phyloP scores from a whole-genome alignment of 1,140 invertebrate genomes.

The Cyrtorhinus lividipennis region DNA sequence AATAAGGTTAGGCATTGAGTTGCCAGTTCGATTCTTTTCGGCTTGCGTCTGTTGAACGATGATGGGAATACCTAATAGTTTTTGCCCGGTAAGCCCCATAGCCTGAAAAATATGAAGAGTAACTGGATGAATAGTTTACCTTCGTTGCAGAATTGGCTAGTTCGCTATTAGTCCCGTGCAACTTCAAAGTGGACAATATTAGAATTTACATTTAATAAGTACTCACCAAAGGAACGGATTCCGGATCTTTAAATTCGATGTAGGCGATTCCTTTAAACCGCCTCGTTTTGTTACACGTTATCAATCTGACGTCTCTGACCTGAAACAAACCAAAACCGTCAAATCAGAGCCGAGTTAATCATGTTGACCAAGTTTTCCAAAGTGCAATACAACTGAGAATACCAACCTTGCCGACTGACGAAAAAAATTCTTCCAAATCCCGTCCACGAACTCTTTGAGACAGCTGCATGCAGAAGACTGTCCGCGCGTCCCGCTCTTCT shows the following conservation, averaged over 20 bases:
- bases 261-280: slow-evolving; percentile 99
- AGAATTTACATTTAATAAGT: no score
- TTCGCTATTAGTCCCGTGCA: background rate
- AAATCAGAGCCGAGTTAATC: no score
- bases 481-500: slow-evolving; percentile 94
- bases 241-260: slow-evolving; percentile 96
- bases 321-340: slow-evolving; percentile 27
- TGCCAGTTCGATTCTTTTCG: slow-evolving; percentile 91
- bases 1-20: slow-evolving; percentile 64
- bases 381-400: no score
- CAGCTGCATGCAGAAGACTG: slow-evolving; percentile 96
- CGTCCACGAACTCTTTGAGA: slow-evolving; percentile 85
- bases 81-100: slow-evolving; percentile 91
- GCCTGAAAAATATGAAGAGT: slow-evolving; percentile 55
- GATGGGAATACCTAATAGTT: slow-evolving; percentile 91
- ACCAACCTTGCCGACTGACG: slow-evolving; percentile 97
- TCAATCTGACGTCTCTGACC: slow-evolving; percentile 88
- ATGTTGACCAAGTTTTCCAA: no score
- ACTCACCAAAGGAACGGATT: slow-evolving; percentile 85
- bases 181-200: no score
- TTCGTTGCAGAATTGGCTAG: slow-evolving; percentile 1
- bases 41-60: slow-evolving; percentile 97
- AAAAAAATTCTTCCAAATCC: slow-evolving; percentile 98
- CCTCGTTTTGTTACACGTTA: slow-evolving; percentile 97
- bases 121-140: no score